These are phyloP conservation scores for Phrynosoma platyrhinos DNA, from an alignment of 2,113 vertebrate species.

Conservation along the genomic window DNA sequence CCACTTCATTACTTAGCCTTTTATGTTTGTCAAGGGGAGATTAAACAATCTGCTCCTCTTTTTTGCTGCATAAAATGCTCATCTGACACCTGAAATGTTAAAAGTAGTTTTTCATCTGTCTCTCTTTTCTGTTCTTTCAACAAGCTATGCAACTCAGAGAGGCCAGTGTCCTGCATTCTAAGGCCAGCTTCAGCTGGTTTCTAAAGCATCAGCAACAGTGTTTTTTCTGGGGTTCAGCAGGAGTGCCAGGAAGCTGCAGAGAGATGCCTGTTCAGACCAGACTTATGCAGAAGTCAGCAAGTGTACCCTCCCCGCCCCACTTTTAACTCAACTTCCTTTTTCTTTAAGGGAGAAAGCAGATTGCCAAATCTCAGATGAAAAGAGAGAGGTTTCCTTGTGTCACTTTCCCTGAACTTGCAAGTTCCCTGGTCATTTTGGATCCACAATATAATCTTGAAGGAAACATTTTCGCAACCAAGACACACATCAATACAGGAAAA, in stretches of 20 bases:
- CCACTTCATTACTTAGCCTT: background rate
- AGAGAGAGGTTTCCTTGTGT: background rate
- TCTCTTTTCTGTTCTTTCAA: background rate
- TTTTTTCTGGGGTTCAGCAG: slow-evolving; percentile 14
- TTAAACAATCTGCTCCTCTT: background rate
- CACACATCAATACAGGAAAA: background rate
- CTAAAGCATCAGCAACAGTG: background rate
- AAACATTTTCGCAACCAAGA: background rate
- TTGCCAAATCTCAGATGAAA: background rate
- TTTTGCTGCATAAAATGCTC: background rate
- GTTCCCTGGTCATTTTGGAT: background rate
- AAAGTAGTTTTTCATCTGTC: background rate
- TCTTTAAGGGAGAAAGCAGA: background rate
- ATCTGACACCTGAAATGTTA: background rate
- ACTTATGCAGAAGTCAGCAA: slow-evolving; percentile 24
- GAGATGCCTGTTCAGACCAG: background rate
- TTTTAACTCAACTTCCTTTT: background rate
- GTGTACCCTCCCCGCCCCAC: background rate
- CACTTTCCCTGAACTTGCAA: background rate
- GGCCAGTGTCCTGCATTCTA: background rate
- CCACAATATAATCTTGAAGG: background rate
- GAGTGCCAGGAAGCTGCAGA: background rate
- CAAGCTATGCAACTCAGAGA: background rate
- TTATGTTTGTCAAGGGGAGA: background rate
- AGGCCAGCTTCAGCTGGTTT: background rate